Evolutionary conservation across 2,888 invertebrate species (phyloP), one percentile per base, ranked within the genome.

Genomic region (Colletes collaris): DNA sequence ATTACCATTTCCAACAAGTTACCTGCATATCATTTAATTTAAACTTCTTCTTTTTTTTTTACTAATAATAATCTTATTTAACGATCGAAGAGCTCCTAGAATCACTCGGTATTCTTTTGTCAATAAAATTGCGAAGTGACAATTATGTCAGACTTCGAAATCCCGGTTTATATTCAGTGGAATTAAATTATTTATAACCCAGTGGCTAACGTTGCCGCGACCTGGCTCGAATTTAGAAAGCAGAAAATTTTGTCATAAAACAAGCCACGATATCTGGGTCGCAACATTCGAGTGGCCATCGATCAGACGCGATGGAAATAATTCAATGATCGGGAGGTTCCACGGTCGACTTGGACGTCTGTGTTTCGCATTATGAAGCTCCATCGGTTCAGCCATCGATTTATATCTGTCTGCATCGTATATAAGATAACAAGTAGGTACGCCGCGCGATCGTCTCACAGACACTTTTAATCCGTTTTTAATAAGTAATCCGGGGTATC

Each of bases 401-500:
- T 80, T 64, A 80, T 73, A 50, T 69, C 74, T 40, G 77, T 59
- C 67, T 64, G 59, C 64, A 40, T 81, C 56, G 62, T 72, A 50
- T 58, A 71, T 79, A 72, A 76, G 74, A 70, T 59, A 78, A 63
- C 53, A 53, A 8, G 49, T 59, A 53, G 27, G 27, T 27, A 27
- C 8, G 44, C 50, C 4, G 44, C 16, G 8, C 69, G 49, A 65
- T 65, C 64, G 63, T 56, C 55, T 40, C 58, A 52, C 64, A 52
- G 68, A 77, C 73, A 69, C 65, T 73, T 75, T 81, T 79, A 81
- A 82, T 82, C 79, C 69, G 56, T 66, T 59, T 67, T 73, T 69
- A 70, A 81, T 81, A 79, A 83, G 83, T 83, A 83, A 84, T 83
- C 82, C 69, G 71, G 44, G 46, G 67, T 60, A 56, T 72, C 59